These are phyloP conservation scores for Lobophora halterata DNA, from an alignment of 2,888 invertebrate genomes.

Conservation along the genomic window DNA sequence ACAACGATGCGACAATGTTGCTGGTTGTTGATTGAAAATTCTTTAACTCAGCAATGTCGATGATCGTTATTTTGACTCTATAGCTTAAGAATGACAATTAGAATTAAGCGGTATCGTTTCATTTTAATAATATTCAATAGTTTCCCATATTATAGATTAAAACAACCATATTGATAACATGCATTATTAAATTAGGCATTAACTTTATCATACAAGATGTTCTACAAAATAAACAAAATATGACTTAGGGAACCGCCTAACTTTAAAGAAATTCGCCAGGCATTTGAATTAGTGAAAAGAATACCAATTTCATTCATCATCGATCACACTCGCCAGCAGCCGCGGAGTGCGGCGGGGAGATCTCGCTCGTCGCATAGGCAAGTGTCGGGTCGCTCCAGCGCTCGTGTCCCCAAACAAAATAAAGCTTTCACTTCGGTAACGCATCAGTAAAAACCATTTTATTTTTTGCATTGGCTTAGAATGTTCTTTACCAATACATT, in stretches of 20 bases:
- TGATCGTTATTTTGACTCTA: too few relatives aligned
- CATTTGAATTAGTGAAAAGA: constrained; percentile 35
- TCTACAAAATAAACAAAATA: constrained; percentile 27
- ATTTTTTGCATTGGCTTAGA: constrained; percentile 4
- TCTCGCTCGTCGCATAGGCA: constrained; percentile 32
- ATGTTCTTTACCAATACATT: constrained; percentile 17
- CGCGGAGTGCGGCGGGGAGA: constrained; percentile 40
- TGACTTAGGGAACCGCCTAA: constrained; percentile 6
- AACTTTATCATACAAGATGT: constrained; percentile 22
- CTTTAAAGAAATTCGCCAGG: constrained; percentile 36
- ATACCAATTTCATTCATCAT: constrained; percentile 65
- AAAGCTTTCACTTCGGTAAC: constrained; percentile 4
- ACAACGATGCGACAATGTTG: constrained; percentile 5
- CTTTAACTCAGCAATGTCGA: too few relatives aligned
- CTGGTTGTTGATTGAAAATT: constrained; percentile 8
- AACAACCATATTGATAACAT: constrained; percentile 20
- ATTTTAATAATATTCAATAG: too few relatives aligned
- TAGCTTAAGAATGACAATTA: too few relatives aligned
- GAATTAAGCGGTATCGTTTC: constrained; percentile 4
- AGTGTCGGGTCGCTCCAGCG: constrained; percentile 49
- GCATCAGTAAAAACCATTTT: constrained; percentile 10
- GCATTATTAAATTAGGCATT: constrained; percentile 10
- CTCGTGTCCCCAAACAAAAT: constrained; percentile 26
- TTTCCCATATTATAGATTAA: constrained; percentile 11
- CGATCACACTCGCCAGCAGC: constrained; percentile 67